Base-by-base conservation (phyloP, 2,797 vertebrate species). In the Siniperca undulata region DNA sequence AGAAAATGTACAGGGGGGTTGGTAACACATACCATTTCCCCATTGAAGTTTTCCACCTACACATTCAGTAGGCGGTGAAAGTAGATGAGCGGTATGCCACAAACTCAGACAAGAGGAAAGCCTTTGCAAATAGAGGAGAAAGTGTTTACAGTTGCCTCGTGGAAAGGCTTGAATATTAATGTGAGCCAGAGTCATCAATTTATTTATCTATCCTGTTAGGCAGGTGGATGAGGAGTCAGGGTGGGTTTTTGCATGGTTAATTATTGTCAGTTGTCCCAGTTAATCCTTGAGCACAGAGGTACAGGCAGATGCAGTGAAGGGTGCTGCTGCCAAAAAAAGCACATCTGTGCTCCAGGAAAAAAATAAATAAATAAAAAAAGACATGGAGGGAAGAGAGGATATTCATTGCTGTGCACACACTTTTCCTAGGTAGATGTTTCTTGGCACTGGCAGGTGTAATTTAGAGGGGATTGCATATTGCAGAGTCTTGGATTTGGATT, bases 241-340 rank as follows among this genome's bases (percentile, higher is more conserved):
- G 78, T 78, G 67, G 83, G 78, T 87, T 94, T 89, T 85, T 90
- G 91, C 89, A 89, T 87, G 80, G 86, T 88, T 94, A 94, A 94
- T 94, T 95, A 95, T 89, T 87, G 85, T 91, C 92, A 88, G 84
- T 91, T 94, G 92, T 93, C 86, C 91, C 86, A 86, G 89, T 94
- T 94, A 94, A 95, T 94, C 91, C 89, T 88, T 86, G 82, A 91
- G 89, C 89, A 84, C 83, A 24, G 91, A 90, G 88, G 90, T 93
- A 82, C 90, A 90, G 91, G 88, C 90, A 94, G 92, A 92, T 93
- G 93, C 88, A 85, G 82, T 17, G 78, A 86, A 72, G 82, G 74
- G 66, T 77, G 76, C 83, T 0, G 70, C 85, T 93, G 92, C 93
- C 91, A 93, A 87, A 91, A 30, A 95, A 91, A 80, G 81, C 93